These are phyloP conservation scores for Ibidorhyncha struthersii DNA, from an alignment of 2,113 vertebrate species.

Conservation along the genomic window DNA sequence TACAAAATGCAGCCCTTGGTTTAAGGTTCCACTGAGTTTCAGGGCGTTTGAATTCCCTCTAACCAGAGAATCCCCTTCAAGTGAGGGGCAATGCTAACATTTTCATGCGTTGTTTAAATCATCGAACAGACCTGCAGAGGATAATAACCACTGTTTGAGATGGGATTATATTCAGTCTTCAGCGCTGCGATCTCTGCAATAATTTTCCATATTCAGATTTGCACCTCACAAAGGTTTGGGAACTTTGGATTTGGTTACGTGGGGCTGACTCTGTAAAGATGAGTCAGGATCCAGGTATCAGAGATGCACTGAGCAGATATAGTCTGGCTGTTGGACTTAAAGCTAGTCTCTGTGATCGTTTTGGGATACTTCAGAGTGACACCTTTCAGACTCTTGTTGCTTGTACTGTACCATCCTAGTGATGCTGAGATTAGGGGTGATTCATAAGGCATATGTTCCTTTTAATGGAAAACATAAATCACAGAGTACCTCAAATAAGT, in stretches of 20 bases:
- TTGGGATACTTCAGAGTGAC: background rate
- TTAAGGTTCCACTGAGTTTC: background rate
- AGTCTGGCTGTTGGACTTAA: background rate
- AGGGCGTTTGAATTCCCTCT: background rate
- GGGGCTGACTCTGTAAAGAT: background rate
- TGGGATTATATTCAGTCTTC: background rate
- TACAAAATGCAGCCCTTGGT: background rate
- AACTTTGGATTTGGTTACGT: background rate
- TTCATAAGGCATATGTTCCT: background rate
- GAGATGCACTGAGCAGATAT: background rate
- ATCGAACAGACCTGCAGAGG: background rate
- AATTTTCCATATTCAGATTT: background rate
- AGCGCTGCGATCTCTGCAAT: fast-evolving
- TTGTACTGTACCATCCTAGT: background rate
- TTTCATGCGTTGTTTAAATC: background rate
- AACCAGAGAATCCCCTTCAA: background rate
- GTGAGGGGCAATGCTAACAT: background rate
- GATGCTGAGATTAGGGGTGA: background rate
- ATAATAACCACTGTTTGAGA: background rate
- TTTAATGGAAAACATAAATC: background rate
- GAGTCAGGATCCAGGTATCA: background rate
- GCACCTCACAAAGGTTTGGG: background rate
- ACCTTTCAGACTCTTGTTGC: background rate
- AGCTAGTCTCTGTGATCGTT: background rate
- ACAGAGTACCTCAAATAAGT: background rate